Base-by-base conservation (phyloP, 2,113 vertebrate species). In the Corapipo altera region DNA sequence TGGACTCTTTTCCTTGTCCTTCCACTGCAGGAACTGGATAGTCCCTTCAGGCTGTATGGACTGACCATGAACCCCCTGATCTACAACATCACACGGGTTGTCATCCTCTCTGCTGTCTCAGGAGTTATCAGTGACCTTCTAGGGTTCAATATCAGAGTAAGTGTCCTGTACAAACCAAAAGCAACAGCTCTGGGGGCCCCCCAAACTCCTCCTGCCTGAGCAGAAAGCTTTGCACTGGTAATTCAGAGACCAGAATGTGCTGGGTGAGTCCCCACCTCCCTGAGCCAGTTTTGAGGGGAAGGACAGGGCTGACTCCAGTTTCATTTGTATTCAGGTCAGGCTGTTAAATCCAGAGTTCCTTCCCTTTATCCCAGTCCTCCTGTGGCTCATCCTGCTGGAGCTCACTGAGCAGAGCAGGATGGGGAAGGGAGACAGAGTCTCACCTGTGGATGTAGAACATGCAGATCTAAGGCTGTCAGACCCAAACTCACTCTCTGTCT, bases 101-200 rank as follows among this genome's bases (percentile, higher is more conserved):
- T 99, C 59, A 99, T 99, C 93, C 98, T 99, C 88, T 99, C 99
- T 27, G 99, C 99, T 16, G 98, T 99, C 93, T 99, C 99, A 5
- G 99, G 99, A 24, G 99, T 99, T 66, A 97, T 99, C 97, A 99
- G 99, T 64, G 99, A 99, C 95, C 98, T 99, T 89, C 97, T 99
- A 1, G 99, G 99, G 79, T 99, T 99, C 98, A 99, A 99, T 91
- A 99, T 99, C 97, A 98, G 99, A 93, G 99, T 99, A 85, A 98
- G 99, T 98, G 6, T 15, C 54, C 51, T 85, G 28, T 58, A 6
- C 6, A 5, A 8, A 0, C 6, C 21, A 39, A 5, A 21, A 23
- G 61, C 32, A 11, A 2, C 51, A 12, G 57, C 49, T 10, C n/a
- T 22, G 79, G 75, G 83, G 23, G 15, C 48, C 3, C 81, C 27